Evolutionary conservation across 2,797 vertebrate species (phyloP), one percentile per base, ranked within the genome.

Genomic region (Mionectes olivaceus): DNA sequence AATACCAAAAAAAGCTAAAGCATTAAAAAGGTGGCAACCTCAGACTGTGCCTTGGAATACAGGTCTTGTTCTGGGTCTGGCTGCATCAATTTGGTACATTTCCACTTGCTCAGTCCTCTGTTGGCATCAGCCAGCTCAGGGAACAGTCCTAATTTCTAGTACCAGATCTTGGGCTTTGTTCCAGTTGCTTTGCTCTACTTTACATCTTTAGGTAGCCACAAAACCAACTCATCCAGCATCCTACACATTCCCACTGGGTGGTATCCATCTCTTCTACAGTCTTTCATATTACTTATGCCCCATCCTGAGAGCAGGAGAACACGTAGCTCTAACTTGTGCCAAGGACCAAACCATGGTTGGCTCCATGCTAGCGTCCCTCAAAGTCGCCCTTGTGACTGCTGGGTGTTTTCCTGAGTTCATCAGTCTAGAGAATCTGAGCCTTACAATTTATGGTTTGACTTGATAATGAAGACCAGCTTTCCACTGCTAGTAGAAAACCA

Each of bases 401-500:
- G 30, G 13, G 28, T 77, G 46, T 71, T 63, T 68, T 55, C 41
- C 33, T 0, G 3, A 82, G 32, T 55, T 74, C 30, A 61, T 57
- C 53, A 65, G 35, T 69, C 43, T 25, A 61, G 71, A 89, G 14
- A 77, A 74, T 60, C n/a, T 37, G 35, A 89, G 75, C 24, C 57
- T 69, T 73, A 37, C 37, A 46, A 68, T 82, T 61, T 64, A 64
- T 0, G 32, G 67, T 30, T 90, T 78, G 68, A 78, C 71, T 89
- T 71, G 35, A 50, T 49, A 77, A 91, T 44, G 82, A 77, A 21
- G 37, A 73, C 17, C 81, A 83, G 57, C 65, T 89, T 80, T 87
- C 57, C 68, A 81, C 2, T 50, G 79, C 60, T 68, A 80, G 68
- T 55, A 89, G 71, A 91, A 90, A 94, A 87, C 13, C 60, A 55